phyloP scores from a whole-genome alignment of 2,888 invertebrate genomes.

The Alviniconcha strummeri region DNA sequence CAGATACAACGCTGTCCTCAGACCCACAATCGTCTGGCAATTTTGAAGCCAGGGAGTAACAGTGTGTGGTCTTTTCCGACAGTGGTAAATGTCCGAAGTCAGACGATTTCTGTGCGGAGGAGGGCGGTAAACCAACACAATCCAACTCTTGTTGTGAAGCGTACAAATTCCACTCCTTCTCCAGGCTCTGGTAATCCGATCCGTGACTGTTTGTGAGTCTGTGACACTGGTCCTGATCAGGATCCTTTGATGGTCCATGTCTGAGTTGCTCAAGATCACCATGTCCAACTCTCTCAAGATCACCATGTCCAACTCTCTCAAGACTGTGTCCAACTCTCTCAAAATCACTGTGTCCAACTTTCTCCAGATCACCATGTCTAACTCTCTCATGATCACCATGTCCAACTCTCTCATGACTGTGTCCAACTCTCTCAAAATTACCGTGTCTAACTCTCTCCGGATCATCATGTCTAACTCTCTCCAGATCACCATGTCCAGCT shows the following conservation, averaged over 20 bases:
- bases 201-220: no score
- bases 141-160: slow-evolving; percentile 6
- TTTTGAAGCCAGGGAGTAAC: background rate
- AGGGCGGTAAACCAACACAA: background rate
- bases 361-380: background rate
- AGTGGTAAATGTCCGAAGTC: no score
- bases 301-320: background rate
- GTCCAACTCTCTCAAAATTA: no score
- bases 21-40: background rate
- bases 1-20: background rate
- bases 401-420: background rate
- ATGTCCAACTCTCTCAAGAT: background rate
- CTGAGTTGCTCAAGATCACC: background rate
- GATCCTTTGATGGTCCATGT: no score
- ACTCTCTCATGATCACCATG: background rate
- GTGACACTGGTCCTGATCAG: background rate
- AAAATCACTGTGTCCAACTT: no score
- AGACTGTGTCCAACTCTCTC: no score
- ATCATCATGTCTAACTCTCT: background rate
- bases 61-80: no score
- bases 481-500: background rate
- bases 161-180: slow-evolving; percentile 13
- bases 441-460: no score
- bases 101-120: no score
- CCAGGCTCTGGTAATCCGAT: background rate